phyloP scores from a whole-genome alignment of 2,113 vertebrate genomes.

The Phyllopteryx taeniolatus region DNA sequence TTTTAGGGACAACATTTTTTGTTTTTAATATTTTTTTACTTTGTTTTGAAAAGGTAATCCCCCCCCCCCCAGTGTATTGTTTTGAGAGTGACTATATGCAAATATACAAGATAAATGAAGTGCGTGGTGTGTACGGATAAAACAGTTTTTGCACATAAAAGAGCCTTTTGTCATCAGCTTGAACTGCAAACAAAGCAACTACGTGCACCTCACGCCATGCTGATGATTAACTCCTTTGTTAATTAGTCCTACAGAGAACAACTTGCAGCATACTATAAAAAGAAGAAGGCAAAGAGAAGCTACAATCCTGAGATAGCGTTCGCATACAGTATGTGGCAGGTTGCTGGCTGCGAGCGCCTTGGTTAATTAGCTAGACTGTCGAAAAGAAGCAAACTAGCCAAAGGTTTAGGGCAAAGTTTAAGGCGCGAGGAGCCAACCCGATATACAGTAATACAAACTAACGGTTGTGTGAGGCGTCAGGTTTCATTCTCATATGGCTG shows the following conservation, averaged over 20 bases:
- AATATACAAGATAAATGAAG: neutral
- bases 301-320: conserved; percentile 35
- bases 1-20: too few species aligned
- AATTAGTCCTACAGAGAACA: conserved; percentile 46
- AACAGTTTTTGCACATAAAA: conserved; percentile 15
- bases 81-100: neutral
- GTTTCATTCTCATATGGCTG: conserved; percentile 68
- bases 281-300: conserved; percentile 37
- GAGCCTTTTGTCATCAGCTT: conserved; percentile 1
- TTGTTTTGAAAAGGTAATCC: too few species aligned
- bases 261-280: conserved; percentile 22
- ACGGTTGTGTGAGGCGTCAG: conserved; percentile 60
- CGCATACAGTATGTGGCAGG: conserved; percentile 38
- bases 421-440: conserved; percentile 52
- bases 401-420: conserved; percentile 70
- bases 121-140: neutral
- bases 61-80: neutral
- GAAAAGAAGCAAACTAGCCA: conserved; percentile 61
- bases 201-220: conserved; percentile 38
- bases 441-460: conserved; percentile 56
- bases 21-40: too few species aligned
- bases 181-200: conserved; percentile 33
- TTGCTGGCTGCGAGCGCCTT: conserved; percentile 45
- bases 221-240: conserved; percentile 34
- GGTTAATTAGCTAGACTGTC: conserved; percentile 67